Conservation (phyloP, 1,140 invertebrate genomes). For the Atta texana region DNA sequence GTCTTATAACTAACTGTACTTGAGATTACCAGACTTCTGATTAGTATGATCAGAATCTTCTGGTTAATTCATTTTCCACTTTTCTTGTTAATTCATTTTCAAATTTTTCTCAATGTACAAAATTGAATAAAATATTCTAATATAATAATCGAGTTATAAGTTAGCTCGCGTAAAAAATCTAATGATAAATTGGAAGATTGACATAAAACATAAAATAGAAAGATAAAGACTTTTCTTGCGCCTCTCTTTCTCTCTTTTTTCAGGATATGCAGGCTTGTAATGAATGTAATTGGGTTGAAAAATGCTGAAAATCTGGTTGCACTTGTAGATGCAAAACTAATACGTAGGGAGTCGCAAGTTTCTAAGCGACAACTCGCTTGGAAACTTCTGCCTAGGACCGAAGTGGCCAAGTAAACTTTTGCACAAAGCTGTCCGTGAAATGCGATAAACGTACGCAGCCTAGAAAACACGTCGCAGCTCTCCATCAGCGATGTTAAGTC, state of each 20-base stretch:
- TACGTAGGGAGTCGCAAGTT: background rate
- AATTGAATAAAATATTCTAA: background rate
- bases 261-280: too few relatives aligned
- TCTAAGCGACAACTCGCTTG: background rate
- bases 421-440: slow-evolving; percentile 55
- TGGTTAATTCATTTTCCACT: too few relatives aligned
- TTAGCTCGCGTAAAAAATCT: background rate
- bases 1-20: too few relatives aligned
- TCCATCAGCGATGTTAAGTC: slow-evolving; percentile 9
- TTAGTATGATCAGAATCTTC: too few relatives aligned
- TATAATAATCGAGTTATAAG: background rate
- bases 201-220: background rate
- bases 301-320: slow-evolving; percentile 15
- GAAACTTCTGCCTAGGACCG: slow-evolving; percentile 26
- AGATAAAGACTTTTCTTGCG: background rate
- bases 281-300: slow-evolving; percentile 18
- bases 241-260: too few relatives aligned
- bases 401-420: slow-evolving; percentile 53
- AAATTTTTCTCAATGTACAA: too few relatives aligned
- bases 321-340: slow-evolving; percentile 24
- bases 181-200: background rate
- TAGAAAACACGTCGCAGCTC: slow-evolving; percentile 32
- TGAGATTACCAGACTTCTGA: too few relatives aligned
- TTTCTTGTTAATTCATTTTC: too few relatives aligned
- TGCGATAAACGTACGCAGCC: slow-evolving; percentile 61